phyloP scores from a whole-genome alignment of 2,113 vertebrate species.

The Anarhynchus alexandrinus region DNA sequence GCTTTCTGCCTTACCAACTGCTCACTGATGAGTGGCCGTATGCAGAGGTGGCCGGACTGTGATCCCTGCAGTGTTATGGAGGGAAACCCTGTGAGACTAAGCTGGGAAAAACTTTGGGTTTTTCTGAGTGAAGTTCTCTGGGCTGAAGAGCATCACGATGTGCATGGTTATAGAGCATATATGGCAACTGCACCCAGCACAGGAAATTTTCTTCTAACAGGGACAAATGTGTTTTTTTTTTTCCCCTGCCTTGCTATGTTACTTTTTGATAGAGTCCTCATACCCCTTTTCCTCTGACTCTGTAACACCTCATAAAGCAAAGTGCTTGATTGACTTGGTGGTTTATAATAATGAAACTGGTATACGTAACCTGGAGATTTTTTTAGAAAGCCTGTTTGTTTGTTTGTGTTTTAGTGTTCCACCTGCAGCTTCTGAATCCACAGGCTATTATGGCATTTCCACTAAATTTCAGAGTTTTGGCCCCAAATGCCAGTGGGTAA shows the following conservation, averaged over 20 bases:
- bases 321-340: neutral
- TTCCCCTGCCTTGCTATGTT: neutral
- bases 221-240: neutral
- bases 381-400: neutral
- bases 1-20: neutral
- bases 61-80: neutral
- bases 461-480: neutral
- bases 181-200: neutral
- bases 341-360: neutral
- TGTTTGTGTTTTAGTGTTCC: neutral
- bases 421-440: neutral
- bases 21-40: neutral
- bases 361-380: neutral
- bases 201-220: neutral
- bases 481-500: neutral
- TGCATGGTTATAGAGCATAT: neutral
- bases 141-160: neutral
- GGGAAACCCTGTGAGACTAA: neutral
- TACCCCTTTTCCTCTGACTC: neutral
- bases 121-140: neutral
- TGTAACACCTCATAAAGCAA: slow-evolving; percentile 16
- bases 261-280: neutral
- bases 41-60: neutral
- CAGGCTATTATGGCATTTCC: neutral
- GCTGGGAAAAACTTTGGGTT: neutral